A percentile compares a stretch with the other conserved stretches of the same genome.
Conservation (phyloP, 1,140 invertebrate species). For the Cylas formicarius region DNA sequence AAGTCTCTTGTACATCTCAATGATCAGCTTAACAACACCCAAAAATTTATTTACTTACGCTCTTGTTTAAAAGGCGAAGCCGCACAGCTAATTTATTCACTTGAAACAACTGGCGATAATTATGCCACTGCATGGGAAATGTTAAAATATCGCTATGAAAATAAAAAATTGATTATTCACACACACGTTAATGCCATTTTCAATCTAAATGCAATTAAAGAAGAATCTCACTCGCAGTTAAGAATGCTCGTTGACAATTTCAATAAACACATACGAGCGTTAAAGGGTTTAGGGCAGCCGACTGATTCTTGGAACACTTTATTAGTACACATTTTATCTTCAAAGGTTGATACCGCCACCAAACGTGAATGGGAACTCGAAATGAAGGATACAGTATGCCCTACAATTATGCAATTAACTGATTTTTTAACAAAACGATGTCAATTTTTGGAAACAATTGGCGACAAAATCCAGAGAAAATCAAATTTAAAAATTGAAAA, state of each 20-base stretch:
- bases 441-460: constrained; percentile 12
- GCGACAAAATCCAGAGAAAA: constrained; percentile 3
- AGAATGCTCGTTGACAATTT: constrained; percentile 23
- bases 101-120: constrained; percentile 17
- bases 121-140: constrained; percentile 14
- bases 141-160: constrained; percentile 18
- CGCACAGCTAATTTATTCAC: constrained; percentile 4
- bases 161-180: constrained; percentile 12
- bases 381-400: not conserved
- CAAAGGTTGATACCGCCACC: constrained; percentile 13
- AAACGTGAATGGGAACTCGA: constrained; percentile 14
- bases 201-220: constrained; percentile 3
- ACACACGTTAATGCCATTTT: constrained; percentile 13
- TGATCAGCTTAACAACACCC: constrained; percentile 1
- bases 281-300: constrained; percentile 18
- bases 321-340: constrained; percentile 20
- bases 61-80: constrained; percentile 14
- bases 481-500: constrained; percentile 3
- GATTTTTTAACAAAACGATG: constrained; percentile 9
- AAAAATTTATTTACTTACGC: constrained; percentile 8
- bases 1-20: constrained; percentile 8
- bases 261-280: constrained; percentile 20
- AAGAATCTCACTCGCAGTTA: constrained; percentile 18
- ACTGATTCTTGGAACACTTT: constrained; percentile 27
- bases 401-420: constrained; percentile 4